These are phyloP conservation scores for Mesorhabditis spiculigera DNA, from an alignment of 2,888 invertebrate species.

Conservation along the genomic window DNA sequence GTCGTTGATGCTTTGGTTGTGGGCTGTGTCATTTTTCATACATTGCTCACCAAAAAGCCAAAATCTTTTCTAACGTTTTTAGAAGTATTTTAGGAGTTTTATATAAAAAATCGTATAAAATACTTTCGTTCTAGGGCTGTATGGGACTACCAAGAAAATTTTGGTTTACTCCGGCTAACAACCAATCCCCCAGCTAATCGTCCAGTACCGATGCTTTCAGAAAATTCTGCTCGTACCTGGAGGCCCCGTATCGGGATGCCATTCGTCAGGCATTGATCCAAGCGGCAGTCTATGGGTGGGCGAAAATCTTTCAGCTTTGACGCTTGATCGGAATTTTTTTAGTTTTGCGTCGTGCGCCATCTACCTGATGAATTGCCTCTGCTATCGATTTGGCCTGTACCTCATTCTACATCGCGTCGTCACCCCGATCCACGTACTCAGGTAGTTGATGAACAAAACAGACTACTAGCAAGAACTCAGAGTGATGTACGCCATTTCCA, in stretches of 20 bases:
- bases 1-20: too few species aligned
- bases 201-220: conserved; percentile 6
- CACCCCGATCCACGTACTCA: conserved; percentile 59
- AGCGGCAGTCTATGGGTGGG: conserved; percentile 37
- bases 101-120: too few species aligned
- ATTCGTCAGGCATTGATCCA: conserved; percentile 40
- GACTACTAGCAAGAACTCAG: conserved; percentile 21
- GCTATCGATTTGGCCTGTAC: conserved; percentile 58
- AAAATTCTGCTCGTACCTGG: conserved; percentile 38
- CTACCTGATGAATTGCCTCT: conserved; percentile 58
- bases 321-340: conserved; percentile 11
- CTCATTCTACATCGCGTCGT: conserved; percentile 61
- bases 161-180: not conserved
- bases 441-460: conserved; percentile 37
- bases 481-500: conserved; percentile 41
- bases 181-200: not conserved
- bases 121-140: too few species aligned
- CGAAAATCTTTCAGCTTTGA: not conserved
- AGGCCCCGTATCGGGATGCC: conserved; percentile 37
- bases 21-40: too few species aligned
- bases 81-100: too few species aligned
- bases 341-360: conserved; percentile 54
- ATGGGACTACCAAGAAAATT: too few species aligned
- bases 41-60: too few species aligned
- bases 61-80: too few species aligned